Conservation (phyloP, 2,888 invertebrate genomes). For the Julus scandinavius region DNA sequence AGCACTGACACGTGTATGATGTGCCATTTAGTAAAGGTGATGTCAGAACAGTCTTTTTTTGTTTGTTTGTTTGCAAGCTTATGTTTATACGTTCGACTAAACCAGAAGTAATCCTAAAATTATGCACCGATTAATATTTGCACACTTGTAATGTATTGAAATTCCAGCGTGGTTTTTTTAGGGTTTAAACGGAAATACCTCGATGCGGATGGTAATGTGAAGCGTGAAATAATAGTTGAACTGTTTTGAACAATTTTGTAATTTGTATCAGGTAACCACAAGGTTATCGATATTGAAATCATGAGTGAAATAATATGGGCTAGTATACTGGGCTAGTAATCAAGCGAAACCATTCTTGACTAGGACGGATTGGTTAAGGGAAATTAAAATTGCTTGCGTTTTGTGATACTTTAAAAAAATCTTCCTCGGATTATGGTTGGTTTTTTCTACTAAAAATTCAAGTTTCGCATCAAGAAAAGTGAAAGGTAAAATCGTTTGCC, state of each 20-base stretch:
- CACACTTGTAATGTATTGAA: not conserved
- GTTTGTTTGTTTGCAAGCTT: not conserved
- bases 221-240: not conserved
- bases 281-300: not conserved
- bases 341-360: not conserved
- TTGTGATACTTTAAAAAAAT: not conserved
- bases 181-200: slow-evolving; percentile 29
- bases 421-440: not conserved
- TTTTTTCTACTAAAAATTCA: not conserved
- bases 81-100: not conserved
- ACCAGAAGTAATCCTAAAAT: not conserved
- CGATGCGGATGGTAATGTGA: not conserved
- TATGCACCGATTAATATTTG: not conserved
- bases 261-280: not conserved
- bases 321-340: not conserved
- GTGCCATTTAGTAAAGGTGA: slow-evolving; percentile 34
- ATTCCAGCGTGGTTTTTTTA: not conserved
- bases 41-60: not conserved
- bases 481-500: not conserved
- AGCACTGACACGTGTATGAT: not conserved
- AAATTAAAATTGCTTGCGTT: not conserved
- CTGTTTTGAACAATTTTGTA: not conserved
- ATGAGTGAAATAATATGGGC: not conserved
- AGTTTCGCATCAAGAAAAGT: not conserved
- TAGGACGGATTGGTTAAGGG: not conserved